Evolutionary conservation across 2,888 invertebrate species (phyloP), one percentile per base, ranked within the genome.

Genomic region (Oeneis ivallda): DNA sequence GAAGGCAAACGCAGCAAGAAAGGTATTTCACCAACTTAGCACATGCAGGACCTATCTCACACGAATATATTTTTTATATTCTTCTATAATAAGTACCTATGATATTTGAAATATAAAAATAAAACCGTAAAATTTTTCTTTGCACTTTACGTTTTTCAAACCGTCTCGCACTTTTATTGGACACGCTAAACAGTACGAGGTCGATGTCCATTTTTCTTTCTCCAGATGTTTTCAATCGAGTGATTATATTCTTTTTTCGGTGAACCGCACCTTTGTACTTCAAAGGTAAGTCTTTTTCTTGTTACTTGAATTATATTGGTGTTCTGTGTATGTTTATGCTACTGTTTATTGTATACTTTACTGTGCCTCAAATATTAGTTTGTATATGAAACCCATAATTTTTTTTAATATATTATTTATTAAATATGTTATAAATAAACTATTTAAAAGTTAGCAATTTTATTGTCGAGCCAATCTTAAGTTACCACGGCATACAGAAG

Each of bases 1-100:
- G 70, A 95, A 95, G 82, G 94, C 95, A 72, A 94, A 95, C 79
- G 95, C 94, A 73, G 94, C 95, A 57, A 92, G 96, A 82, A 96
- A 96, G 95, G 96, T 96, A 72, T 59, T 1, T 41, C 26, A n/a
- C 7, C 13, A 15, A 10, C 43, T 13, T 5, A 50, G 1, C 11
- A 2, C 7, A 2, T 17, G 17, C 11, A 19, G 2, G 2, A 19
- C n/a, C 7, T 37, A 13, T 49, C 17, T 39, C 17, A 34, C 15
- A 26, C 32, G 7, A 47, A 45, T 6, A 49, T 13, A 60, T 59
- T 59, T 52, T 61, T 61, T 49, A 17, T 49, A 49, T 39, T 52
- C 15, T 47, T 50, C 15, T 37, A 39, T 60, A n/a, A 19, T 59
- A 49, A 26, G 58, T 58, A 47, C 41, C 6, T 50, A 43, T 52